A percentile compares a stretch with the other conserved stretches of the same genome.
These are phyloP conservation scores for Diphyllodes magnificus DNA, from an alignment of 2,113 vertebrate genomes.

Conservation along the genomic window DNA sequence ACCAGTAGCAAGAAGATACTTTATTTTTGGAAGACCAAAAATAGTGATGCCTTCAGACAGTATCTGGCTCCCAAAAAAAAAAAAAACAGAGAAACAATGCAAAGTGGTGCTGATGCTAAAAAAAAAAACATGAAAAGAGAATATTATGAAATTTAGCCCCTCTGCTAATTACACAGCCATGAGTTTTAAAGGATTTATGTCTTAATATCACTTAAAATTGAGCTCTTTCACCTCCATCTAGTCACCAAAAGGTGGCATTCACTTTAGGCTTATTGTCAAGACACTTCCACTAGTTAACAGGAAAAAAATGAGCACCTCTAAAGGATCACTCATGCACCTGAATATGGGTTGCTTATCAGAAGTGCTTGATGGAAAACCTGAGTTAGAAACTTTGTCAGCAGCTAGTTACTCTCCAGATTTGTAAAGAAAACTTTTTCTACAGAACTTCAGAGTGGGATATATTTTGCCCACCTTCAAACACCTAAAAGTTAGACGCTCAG, in stretches of 20 bases:
- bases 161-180: background rate
- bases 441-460: background rate
- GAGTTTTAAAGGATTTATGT: background rate
- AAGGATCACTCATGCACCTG: background rate
- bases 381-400: background rate
- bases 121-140: background rate
- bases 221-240: background rate
- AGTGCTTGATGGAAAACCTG: background rate
- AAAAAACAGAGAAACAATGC: background rate
- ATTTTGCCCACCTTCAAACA: background rate
- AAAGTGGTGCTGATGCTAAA: background rate
- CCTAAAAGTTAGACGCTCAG: background rate
- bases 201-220: background rate
- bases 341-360: background rate
- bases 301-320: background rate
- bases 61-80: background rate
- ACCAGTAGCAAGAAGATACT: background rate
- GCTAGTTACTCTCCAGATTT: background rate
- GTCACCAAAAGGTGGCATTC: background rate
- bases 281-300: background rate
- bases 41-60: background rate
- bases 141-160: background rate
- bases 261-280: background rate
- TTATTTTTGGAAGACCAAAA: background rate
- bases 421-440: background rate